Base-by-base conservation (phyloP, 2,797 vertebrate genomes). In the Enteromius anoplus region DNA sequence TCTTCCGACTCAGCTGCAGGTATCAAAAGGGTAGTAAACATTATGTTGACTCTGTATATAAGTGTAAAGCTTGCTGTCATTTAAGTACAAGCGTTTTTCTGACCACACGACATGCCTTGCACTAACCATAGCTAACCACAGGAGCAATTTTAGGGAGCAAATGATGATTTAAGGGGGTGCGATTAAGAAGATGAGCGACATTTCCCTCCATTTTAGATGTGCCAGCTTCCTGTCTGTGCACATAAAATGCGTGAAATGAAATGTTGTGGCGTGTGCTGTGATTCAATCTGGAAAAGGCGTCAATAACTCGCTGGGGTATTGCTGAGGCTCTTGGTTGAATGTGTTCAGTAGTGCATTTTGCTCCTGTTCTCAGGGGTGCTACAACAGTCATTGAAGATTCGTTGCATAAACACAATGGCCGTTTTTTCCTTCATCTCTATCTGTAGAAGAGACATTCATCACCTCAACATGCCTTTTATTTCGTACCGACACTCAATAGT, bases 341-440 rank as follows among this genome's bases (percentile, higher is more conserved):
- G 69, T 45, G 58, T 78, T 65, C 40, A 37, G 69, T 62, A 29
- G 60, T 83, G 65, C 58, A 29, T 82, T 85, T 78, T 26, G 77
- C 70, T 69, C 29, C 55, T 19, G n/a, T 66, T 84, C 70, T 75
- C 71, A 69, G 78, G 72, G 79, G 77, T 29, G 69, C 40, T 37
- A 53, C 85, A 86, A 49, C 40, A 60, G 81, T 80, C 75, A 64
- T 68, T 70, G 80, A 78, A 71, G 42, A 88, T 87, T 78, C 75
- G 58, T 55, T 80, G 55, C 73, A 75, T 72, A 82, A 85, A 80
- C 45, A 76, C 55, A 17, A 29, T 10, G 42, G 37, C 26, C 26
- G 14, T 58, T 72, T 69, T 82, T 78, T 37, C 51, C 58, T 83
- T 53, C 60, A 66, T 64, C 49, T 78, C 60, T 64, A 26, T 83